Percentiles rank a stretch among this genome's conserved stretches.
phyloP scores from a whole-genome alignment of 2,888 invertebrate species.

The Diaprepes abbreviatus region DNA sequence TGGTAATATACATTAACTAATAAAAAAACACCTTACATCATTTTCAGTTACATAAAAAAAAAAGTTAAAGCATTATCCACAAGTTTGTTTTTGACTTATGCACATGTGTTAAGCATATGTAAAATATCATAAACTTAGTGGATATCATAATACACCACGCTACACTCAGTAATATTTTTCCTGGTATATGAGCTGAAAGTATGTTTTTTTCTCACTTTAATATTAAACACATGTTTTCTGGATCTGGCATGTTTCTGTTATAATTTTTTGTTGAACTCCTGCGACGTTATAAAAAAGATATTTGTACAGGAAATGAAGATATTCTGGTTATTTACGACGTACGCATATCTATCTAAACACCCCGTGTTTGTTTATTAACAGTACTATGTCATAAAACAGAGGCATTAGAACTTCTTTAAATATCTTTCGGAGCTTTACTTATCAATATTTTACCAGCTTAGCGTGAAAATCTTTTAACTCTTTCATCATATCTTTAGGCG shows the following conservation, averaged over 20 bases:
- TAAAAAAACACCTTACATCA: neutral
- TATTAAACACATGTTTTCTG: slow-evolving; percentile 20
- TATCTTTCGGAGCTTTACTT: slow-evolving; percentile 7
- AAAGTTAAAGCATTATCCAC: neutral
- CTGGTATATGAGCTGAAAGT: slow-evolving; percentile 11
- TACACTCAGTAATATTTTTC: slow-evolving; percentile 14
- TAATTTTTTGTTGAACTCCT: slow-evolving; percentile 10
- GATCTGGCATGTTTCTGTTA: slow-evolving; percentile 1
- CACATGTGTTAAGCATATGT: slow-evolving; percentile 32
- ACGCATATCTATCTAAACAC: neutral
- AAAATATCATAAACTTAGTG: neutral
- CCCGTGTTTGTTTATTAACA: neutral
- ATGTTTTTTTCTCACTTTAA: slow-evolving; percentile 9
- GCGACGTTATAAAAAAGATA: neutral
- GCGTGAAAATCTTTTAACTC: slow-evolving; percentile 24
- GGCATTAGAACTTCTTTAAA: neutral
- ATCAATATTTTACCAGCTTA: slow-evolving; percentile 35
- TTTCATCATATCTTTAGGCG: slow-evolving; percentile 1
- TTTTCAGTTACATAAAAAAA: neutral
- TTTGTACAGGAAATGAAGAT: slow-evolving; percentile 15
- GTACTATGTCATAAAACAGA: neutral
- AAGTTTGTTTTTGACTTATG: slow-evolving; percentile 7
- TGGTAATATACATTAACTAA: too few relatives aligned
- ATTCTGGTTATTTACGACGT: neutral
- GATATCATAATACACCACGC: neutral